Evolutionary conservation across 1,140 invertebrate genomes (phyloP), one percentile per base, ranked within the genome.

Genomic region (Chironomus striatipennis): DNA sequence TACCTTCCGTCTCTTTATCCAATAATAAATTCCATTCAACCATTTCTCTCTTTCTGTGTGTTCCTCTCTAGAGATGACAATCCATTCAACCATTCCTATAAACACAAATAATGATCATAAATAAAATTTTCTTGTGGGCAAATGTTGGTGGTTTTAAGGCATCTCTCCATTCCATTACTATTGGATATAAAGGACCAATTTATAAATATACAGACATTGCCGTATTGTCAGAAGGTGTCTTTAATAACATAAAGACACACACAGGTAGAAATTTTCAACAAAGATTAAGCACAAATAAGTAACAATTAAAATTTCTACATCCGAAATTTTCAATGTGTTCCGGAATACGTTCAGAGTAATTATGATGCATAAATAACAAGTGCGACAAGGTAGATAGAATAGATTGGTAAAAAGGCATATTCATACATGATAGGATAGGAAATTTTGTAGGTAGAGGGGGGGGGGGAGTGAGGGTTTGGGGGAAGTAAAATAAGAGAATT

Each of bases 301-400:
- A 57, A 57, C 47, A 57, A 57, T 57, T 57, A 57, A 57, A 57
- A 57, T 57, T 57, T 57, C 47, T 15, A 57, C 47, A 12, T 57
- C 12, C 24, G 24, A 5, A 34, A 15, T 15, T 57, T n/a, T 57
- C 43, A 10, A 9, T 47, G 9, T 47, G 9, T 57, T n/a, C n/a
- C 47, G 12, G 8, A n/a, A 57, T 12, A n/a, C 12, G 12, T 10
- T 57, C 47, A 15, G 47, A 57, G 47, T 15, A 57, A 57, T 57
- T 57, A 57, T 57, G 47, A 57, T 57, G 47, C 47, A 57, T 57
- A 57, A 57, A 57, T 57, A 57, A 57, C 47, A 57, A 57, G 47
- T 57, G 47, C 47, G 47, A 57, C 47, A 57, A 57, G 47, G 47
- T 57, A 57, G 47, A 57, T 57, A n/a, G 12, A n/a, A 57, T 57